These are phyloP conservation scores for Heliconius hortense DNA, from an alignment of 2,888 invertebrate genomes.

Conservation along the genomic window DNA sequence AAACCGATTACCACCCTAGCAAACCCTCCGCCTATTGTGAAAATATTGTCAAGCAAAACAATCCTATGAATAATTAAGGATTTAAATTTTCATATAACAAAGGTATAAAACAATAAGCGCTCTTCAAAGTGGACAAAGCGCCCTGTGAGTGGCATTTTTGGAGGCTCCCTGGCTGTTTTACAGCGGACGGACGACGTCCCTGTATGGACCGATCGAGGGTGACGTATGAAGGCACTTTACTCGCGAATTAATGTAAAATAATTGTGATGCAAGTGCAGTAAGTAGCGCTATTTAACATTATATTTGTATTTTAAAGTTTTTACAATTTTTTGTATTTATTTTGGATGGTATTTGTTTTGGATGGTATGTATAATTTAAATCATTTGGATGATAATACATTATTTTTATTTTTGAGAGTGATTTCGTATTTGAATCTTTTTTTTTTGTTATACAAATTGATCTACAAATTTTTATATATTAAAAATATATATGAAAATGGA, in stretches of 20 bases:
- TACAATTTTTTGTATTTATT: not conserved
- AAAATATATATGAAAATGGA: not conserved
- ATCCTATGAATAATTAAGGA: conserved; percentile 82
- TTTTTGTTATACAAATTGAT: not conserved
- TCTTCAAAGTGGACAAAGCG: conserved; percentile 77
- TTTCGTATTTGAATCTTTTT: not conserved
- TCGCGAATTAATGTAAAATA: conserved; percentile 22
- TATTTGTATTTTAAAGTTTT: conserved; percentile 4
- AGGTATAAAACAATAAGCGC: conserved; percentile 79
- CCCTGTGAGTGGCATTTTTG: conserved; percentile 71
- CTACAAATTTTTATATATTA: not conserved
- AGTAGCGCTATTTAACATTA: conserved; percentile 15
- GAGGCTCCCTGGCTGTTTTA: conserved; percentile 66
- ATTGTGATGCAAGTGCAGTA: conserved; percentile 26
- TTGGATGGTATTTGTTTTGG: not conserved
- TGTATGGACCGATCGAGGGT: conserved; percentile 34
- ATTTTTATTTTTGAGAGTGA: not conserved
- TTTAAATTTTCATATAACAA: conserved; percentile 81
- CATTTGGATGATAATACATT: not conserved
- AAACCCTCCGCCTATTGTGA: conserved; percentile 77
- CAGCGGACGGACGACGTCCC: conserved; percentile 54
- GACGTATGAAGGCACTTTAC: conserved; percentile 35
- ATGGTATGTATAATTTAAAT: not conserved
- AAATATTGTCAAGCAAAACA: conserved; percentile 80
- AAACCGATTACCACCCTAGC: conserved; percentile 79